Percentiles rank a stretch among this genome's conserved stretches.
phyloP scores from a whole-genome alignment of 2,797 vertebrate genomes.

The Nannoperca australis region DNA sequence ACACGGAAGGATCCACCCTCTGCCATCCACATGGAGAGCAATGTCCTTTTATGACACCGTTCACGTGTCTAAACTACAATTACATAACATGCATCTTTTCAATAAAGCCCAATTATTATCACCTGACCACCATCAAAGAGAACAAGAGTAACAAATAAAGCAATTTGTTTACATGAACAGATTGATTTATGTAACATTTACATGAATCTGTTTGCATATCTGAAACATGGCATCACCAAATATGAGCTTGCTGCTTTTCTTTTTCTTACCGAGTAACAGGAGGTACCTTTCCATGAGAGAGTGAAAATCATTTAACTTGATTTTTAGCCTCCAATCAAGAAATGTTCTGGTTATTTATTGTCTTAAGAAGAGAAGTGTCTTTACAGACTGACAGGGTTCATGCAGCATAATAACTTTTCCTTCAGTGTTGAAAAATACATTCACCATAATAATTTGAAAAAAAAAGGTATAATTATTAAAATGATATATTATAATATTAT shows the following conservation, averaged over 20 bases:
- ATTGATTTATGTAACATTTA: too few relatives aligned
- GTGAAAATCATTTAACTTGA: constrained; percentile 13
- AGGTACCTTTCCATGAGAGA: not conserved
- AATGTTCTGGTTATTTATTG: not conserved
- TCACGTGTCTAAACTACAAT: constrained; percentile 36
- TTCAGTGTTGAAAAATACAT: constrained; percentile 44
- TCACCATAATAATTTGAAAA: constrained; percentile 23
- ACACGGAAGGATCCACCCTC: constrained; percentile 23
- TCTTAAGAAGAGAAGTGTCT: not conserved
- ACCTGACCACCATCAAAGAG: not conserved
- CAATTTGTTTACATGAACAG: not conserved
- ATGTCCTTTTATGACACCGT: constrained; percentile 23
- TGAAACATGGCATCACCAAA: not conserved
- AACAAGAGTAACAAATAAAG: not conserved
- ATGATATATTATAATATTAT: too few relatives aligned
- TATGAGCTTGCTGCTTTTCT: too few relatives aligned
- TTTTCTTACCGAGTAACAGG: not conserved
- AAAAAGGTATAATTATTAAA: not conserved
- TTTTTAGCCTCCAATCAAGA: not conserved
- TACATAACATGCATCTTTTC: constrained; percentile 49
- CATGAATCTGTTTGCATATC: not conserved
- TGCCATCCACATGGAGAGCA: constrained; percentile 37
- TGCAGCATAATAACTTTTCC: constrained; percentile 12
- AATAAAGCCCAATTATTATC: constrained; percentile 27
- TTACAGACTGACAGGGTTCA: not conserved